These are phyloP conservation scores for Chloebia gouldiae DNA, from an alignment of 2,113 vertebrate genomes.

Conservation along the genomic window DNA sequence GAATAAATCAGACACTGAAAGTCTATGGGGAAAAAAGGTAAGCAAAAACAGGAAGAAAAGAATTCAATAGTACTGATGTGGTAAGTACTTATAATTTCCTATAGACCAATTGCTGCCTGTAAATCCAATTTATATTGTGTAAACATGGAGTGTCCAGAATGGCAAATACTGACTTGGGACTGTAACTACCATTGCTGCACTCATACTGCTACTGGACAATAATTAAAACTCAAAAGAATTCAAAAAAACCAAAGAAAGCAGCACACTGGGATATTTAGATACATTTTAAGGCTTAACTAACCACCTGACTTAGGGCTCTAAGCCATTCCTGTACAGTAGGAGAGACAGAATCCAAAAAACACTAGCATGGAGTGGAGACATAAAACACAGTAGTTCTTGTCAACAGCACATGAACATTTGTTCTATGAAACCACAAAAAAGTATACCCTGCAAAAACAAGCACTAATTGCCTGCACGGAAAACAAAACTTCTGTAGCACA, in stretches of 20 bases:
- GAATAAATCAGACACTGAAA: background rate
- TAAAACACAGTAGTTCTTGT: slow-evolving; percentile 47
- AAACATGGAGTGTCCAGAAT: slow-evolving; percentile 40
- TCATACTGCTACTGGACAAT: background rate
- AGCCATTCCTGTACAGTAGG: background rate
- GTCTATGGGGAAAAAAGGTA: background rate
- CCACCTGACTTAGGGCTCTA: background rate
- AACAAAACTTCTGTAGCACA: background rate
- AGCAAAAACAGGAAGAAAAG: background rate
- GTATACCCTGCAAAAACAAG: slow-evolving; percentile 59
- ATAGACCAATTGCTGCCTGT: background rate
- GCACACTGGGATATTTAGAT: background rate
- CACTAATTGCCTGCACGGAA: slow-evolving; percentile 37
- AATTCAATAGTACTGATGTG: background rate
- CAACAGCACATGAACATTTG: background rate
- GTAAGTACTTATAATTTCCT: background rate
- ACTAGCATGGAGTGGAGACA: slow-evolving; percentile 11
- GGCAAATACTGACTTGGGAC: background rate
- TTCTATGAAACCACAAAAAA: slow-evolving; percentile 12
- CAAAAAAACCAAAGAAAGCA: background rate
- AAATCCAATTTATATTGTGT: slow-evolving; percentile 34
- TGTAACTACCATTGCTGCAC: slow-evolving; percentile 20
- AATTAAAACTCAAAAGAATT: background rate
- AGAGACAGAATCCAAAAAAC: slow-evolving; percentile 20
- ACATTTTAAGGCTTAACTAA: slow-evolving; percentile 10